Base-by-base conservation (phyloP, 1,140 invertebrate species). In the Leptopilina boulardi region DNA sequence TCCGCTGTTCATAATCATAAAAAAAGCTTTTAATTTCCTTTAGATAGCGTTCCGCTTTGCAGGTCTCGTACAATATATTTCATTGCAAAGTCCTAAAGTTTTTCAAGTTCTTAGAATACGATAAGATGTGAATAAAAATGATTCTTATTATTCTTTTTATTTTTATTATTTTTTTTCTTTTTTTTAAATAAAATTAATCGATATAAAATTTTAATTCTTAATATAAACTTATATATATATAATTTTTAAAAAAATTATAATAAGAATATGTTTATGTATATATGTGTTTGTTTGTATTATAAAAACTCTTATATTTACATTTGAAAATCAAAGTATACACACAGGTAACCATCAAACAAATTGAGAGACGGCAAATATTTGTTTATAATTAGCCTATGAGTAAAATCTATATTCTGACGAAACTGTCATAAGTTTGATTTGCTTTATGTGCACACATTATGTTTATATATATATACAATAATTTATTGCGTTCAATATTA, bases 21-120 rank as follows among this genome's bases (percentile, higher is more conserved):
- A 66, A 30, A 66, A 30, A 19, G 51, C 51, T 30, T 66, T 66
- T 30, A 66, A 66, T 66, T 30, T 66, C 26, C 59, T 66, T n/a
- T 30, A 3, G 26, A 30, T 34, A 34, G 15, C 59, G 23, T 66
- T 66, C 59, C 59, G 13, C 59, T 66, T 38, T 66, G 23, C 13
- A 66, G 59, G 30, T 66, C 59, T 66, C 59, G 11, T 34, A 66
- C 26, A 66, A 15, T 30, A 66, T 66, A 66, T 66, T 66, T 66
- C 59, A 66, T 66, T 66, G 13, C 26, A 26, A 66, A 66, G 21
- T 30, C 23, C 59, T 66, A 0, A 66, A 66, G 59, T 66, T 66
- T 26, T 66, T 66, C 11, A 23, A 26, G 13, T 66, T 30, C 34
- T 38, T 15, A 23, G 59, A 30, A 30, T 15, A 66, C 11, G 59